Evolutionary conservation across 2,113 vertebrate species (phyloP), one percentile per base, ranked within the genome.

Genomic region (Nothocercus julius): DNA sequence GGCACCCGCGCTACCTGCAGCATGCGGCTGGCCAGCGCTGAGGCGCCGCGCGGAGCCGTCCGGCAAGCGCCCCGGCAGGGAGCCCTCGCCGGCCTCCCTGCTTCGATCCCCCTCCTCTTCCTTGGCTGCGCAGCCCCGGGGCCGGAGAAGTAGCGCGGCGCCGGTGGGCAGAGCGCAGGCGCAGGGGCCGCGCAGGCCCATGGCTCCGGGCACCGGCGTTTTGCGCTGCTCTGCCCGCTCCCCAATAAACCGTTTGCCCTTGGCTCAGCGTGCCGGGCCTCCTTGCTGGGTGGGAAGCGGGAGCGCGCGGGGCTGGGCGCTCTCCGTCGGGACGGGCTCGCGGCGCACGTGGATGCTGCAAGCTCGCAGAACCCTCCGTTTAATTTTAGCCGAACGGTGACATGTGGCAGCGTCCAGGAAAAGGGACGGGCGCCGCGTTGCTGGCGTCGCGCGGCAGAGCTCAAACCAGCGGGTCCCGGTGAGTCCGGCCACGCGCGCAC

Each of bases 21-120:
- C 87, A 88, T 45, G 38, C 82, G 34, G 27, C 61, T 30, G 62
- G 89, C 64, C 93, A 63, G 27, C 40, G 34, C 63, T 87, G 66
- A 82, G 28, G 59, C 7, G 2, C 47, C 6, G 1, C 4, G 2
- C 8, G 32, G 13, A 38, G 49, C 28, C 42, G 11, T 27, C 51
- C 8, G 25, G 72, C 68, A 49, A 47, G 75, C 45, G 20, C 64
- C 49, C 21, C 32, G 36, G 63, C 38, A 84, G 47, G 62, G 59
- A 69, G 87, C 75, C 54, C 32, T 45, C 68, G 45, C 70, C 70
- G 30, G 32, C 87, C 49, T 72, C 70, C 21, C 27, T n/a, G 51
- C 77, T 25, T 19, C 11, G 9, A 30, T 62, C 54, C 51, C 51
- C 56, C 45, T 80, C 27, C 63, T 69, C 17, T 34, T 53, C 59